Percentiles rank a stretch among this genome's conserved stretches.
phyloP scores from a whole-genome alignment of 2,888 invertebrate genomes.

The Melanargia galathea region DNA sequence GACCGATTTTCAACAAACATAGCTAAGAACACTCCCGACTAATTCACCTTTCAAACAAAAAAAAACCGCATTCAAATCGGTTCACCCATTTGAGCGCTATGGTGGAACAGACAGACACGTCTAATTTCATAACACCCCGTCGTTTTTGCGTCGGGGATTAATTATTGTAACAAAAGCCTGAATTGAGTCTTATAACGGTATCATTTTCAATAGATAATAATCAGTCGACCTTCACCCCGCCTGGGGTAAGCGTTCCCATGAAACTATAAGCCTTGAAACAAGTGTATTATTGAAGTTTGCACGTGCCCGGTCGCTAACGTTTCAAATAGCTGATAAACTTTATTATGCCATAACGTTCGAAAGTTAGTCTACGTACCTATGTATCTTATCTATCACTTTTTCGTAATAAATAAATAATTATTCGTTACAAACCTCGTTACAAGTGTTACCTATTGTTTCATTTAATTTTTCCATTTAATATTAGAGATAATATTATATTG shows the following conservation, averaged over 20 bases:
- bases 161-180: too few species aligned
- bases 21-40: too few species aligned
- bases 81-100: too few species aligned
- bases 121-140: too few species aligned
- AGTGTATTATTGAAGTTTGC: constrained; percentile 20
- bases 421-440: not conserved
- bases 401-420: not conserved
- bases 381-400: constrained; percentile 25
- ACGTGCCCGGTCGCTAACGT: constrained; percentile 21
- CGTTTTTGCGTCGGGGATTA: too few species aligned
- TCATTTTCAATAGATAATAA: not conserved
- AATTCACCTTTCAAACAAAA: too few species aligned
- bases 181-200: too few species aligned
- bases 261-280: constrained; percentile 29
- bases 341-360: constrained; percentile 24
- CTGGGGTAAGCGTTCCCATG: constrained; percentile 37
- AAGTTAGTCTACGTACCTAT: not conserved
- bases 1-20: too few species aligned
- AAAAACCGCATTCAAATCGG: too few species aligned
- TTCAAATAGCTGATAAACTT: constrained; percentile 29
- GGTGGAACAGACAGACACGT: too few species aligned
- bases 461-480: too few species aligned
- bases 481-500: too few species aligned
- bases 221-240: constrained; percentile 39
- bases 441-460: not conserved